Conservation (phyloP, 2,888 invertebrate genomes). For the Perizoma affinitatum region DNA sequence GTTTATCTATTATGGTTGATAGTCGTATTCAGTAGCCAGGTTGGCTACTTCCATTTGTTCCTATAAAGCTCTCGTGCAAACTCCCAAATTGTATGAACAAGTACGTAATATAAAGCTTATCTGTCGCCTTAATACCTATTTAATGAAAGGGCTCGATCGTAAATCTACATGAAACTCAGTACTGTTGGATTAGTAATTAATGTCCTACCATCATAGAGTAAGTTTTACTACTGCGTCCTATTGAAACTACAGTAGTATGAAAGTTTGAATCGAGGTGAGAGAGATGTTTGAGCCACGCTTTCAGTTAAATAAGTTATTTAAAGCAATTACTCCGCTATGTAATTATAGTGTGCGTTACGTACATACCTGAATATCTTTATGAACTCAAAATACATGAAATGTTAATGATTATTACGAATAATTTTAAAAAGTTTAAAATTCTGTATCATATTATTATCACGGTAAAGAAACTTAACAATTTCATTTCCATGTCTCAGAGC, state of each 20-base stretch:
- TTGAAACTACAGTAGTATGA: constrained; percentile 77
- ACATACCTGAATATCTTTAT: constrained; percentile 20
- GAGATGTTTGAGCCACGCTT: constrained; percentile 71
- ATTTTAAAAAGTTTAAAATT: constrained; percentile 12
- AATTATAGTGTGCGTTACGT: constrained; percentile 38
- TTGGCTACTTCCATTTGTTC: constrained; percentile 66
- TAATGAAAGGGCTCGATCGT: constrained; percentile 83
- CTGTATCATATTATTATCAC: constrained; percentile 2
- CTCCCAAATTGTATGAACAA: constrained; percentile 73
- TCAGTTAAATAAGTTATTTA: constrained; percentile 73
- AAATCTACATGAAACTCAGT: constrained; percentile 82
- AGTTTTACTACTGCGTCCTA: constrained; percentile 75
- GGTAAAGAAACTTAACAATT: too few relatives aligned
- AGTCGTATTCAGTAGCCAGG: constrained; percentile 62
- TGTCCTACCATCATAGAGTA: constrained; percentile 76
- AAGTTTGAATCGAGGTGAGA: constrained; percentile 72
- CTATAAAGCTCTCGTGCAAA: constrained; percentile 69
- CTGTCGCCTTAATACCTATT: constrained; percentile 81
- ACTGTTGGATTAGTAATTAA: constrained; percentile 80
- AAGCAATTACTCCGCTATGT: constrained; percentile 54
- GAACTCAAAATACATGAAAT: constrained; percentile 31
- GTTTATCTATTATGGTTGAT: constrained; percentile 64
- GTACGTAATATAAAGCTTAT: constrained; percentile 75
- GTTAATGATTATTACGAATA: constrained; percentile 16
- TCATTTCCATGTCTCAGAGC: too few relatives aligned